Conservation (phyloP, 2,888 invertebrate species). For the Pandemis heparana region DNA sequence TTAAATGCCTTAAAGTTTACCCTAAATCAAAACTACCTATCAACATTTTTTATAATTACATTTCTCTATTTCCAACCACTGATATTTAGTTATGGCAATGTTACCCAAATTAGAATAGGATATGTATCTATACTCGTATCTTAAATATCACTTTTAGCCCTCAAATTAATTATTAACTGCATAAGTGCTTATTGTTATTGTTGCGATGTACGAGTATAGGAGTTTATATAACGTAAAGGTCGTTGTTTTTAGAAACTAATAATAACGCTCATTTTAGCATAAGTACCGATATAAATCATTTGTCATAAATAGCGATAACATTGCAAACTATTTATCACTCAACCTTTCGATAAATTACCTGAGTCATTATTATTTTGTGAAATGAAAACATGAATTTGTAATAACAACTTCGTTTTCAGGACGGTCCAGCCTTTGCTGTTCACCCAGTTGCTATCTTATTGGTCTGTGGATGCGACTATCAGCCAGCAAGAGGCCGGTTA, state of each 20-base stretch:
- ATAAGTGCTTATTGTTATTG: too few relatives aligned
- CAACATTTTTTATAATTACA: too few relatives aligned
- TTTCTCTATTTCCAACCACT: too few relatives aligned
- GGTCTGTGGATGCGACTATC: conserved; percentile 73
- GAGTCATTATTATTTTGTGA: neutral
- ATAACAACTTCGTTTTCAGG: conserved; percentile 58
- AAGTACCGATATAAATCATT: conserved; percentile 15
- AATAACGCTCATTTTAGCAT: neutral
- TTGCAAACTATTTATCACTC: conserved; percentile 7
- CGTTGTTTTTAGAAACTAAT: conserved; percentile 49
- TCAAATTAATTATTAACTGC: too few relatives aligned
- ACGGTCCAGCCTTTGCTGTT: conserved; percentile 83
- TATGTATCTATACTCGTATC: too few relatives aligned
- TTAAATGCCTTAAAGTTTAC: neutral
- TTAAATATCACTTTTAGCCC: too few relatives aligned
- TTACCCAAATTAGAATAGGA: too few relatives aligned
- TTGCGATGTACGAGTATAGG: neutral
- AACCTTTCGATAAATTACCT: conserved; percentile 5
- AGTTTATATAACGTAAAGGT: neutral
- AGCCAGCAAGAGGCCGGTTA: conserved; percentile 82
- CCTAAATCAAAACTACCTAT: too few relatives aligned
- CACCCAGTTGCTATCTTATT: conserved; percentile 80
- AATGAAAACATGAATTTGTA: too few relatives aligned
- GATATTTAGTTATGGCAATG: too few relatives aligned
- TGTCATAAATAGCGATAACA: conserved; percentile 7